phyloP scores from a whole-genome alignment of 2,797 vertebrate species.

The Phoeniculus purpureus region DNA sequence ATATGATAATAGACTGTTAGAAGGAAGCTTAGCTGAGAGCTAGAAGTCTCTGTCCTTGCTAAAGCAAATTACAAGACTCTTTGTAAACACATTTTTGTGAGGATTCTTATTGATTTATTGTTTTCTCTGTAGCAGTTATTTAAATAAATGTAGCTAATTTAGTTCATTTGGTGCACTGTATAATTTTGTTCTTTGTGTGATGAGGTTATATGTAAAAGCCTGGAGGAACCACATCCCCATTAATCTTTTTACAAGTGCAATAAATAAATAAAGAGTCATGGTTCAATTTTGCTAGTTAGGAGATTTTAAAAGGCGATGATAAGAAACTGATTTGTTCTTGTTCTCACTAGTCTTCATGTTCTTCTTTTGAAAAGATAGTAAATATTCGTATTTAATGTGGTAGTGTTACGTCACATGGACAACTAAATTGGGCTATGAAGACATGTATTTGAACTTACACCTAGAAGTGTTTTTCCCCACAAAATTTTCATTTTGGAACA shows the following conservation, averaged over 20 bases:
- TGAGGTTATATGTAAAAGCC: constrained; percentile 79
- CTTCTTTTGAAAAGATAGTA: constrained; percentile 29
- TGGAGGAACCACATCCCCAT: constrained; percentile 79
- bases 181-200: constrained; percentile 78
- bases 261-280: constrained; percentile 81
- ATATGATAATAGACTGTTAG: constrained; percentile 75
- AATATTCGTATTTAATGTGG: constrained; percentile 27
- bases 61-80: constrained; percentile 79
- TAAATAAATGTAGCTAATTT: constrained; percentile 82
- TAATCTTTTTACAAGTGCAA: constrained; percentile 81
- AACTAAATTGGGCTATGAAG: background rate
- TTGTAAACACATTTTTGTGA: constrained; percentile 79
- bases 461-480: background rate
- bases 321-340: constrained; percentile 61
- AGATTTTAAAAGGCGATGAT: constrained; percentile 67
- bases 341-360: background rate
- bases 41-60: constrained; percentile 76
- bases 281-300: constrained; percentile 79
- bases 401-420: background rate
- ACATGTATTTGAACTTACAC: background rate
- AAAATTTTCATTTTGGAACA: background rate
- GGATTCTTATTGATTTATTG: constrained; percentile 82
- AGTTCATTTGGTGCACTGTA: constrained; percentile 74
- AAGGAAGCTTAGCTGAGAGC: constrained; percentile 78
- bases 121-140: constrained; percentile 79